phyloP scores from a whole-genome alignment of 2,113 vertebrate species.

The Urocynchramus pylzowi region DNA sequence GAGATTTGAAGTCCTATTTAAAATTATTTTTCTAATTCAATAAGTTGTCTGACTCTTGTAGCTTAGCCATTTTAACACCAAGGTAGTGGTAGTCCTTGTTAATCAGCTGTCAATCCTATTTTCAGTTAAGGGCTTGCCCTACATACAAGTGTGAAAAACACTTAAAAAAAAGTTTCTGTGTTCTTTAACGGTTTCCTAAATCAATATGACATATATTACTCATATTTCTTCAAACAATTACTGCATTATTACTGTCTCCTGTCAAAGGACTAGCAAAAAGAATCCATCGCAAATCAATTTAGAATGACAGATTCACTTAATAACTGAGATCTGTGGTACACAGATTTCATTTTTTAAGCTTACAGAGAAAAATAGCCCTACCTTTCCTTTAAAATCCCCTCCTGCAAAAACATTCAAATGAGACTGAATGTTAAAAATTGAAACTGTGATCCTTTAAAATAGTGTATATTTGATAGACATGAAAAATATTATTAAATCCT shows the following conservation, averaged over 20 bases:
- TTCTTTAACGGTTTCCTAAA: constrained; percentile 24
- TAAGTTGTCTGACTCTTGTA: not conserved
- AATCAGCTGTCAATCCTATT: not conserved
- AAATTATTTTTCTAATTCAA: not conserved
- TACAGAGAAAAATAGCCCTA: constrained; percentile 52
- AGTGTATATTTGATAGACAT: constrained; percentile 10
- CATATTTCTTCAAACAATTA: constrained; percentile 49
- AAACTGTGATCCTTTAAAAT: constrained; percentile 53
- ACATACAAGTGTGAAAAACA: not conserved
- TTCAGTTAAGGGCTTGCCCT: not conserved
- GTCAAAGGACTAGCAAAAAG: constrained; percentile 48
- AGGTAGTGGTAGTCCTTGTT: not conserved
- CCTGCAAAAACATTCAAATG: not conserved
- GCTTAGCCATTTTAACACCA: not conserved
- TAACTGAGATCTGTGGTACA: constrained; percentile 6
- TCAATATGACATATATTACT: constrained; percentile 9
- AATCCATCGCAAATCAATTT: constrained; percentile 47
- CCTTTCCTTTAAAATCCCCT: constrained; percentile 39
- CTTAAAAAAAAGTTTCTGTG: not conserved
- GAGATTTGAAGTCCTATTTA: not conserved
- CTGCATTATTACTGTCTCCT: constrained; percentile 42
- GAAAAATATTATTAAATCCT: constrained; percentile 22
- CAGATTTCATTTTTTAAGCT: constrained; percentile 64
- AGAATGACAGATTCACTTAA: constrained; percentile 47
- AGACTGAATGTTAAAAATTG: constrained; percentile 5